Evolutionary conservation across 2,888 invertebrate species (phyloP).

Genomic region (Creontiades dilutus): DNA sequence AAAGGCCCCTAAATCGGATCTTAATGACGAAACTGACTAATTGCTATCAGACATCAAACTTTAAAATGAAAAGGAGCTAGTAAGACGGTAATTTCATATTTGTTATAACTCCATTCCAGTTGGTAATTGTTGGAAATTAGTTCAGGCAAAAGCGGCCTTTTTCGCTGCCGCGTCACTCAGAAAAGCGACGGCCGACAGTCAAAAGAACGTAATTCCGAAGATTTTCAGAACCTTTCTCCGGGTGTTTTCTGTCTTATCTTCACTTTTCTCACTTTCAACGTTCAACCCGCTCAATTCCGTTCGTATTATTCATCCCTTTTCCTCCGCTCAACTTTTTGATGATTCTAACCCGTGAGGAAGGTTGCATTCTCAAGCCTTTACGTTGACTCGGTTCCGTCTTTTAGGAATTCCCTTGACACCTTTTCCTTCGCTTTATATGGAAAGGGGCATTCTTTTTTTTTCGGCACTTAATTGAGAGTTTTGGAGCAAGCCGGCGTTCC

Average conservation of each 20-base stretch:
- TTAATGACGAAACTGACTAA: slow-evolving; percentile 8
- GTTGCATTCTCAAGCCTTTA: background rate
- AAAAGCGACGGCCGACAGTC: background rate
- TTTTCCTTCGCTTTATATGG: too few species aligned
- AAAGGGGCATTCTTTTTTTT: too few species aligned
- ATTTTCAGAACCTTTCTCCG: background rate
- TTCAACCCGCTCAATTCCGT: background rate
- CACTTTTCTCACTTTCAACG: background rate
- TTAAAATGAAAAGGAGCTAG: slow-evolving; percentile 38
- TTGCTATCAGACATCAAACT: slow-evolving; percentile 36
- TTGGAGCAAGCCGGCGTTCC: too few species aligned
- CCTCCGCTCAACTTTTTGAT: slow-evolving; percentile 48
- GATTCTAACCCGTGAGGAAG: background rate
- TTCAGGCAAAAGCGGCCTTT: background rate
- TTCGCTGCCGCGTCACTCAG: background rate
- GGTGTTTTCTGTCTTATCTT: background rate
- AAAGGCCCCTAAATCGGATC: slow-evolving; percentile 16
- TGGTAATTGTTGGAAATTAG: slow-evolving; percentile 62
- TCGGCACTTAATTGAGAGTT: too few species aligned
- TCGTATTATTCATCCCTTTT: slow-evolving; percentile 51
- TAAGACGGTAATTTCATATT: slow-evolving; percentile 45
- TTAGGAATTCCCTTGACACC: too few species aligned
- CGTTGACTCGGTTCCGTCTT: background rate
- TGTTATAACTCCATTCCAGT: slow-evolving; percentile 51
- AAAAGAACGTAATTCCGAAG: slow-evolving; percentile 10